Conservation (phyloP, 30 jellyfish, hydroid and myxozoan genomes). For the Nemopilema nomurai region DNA sequence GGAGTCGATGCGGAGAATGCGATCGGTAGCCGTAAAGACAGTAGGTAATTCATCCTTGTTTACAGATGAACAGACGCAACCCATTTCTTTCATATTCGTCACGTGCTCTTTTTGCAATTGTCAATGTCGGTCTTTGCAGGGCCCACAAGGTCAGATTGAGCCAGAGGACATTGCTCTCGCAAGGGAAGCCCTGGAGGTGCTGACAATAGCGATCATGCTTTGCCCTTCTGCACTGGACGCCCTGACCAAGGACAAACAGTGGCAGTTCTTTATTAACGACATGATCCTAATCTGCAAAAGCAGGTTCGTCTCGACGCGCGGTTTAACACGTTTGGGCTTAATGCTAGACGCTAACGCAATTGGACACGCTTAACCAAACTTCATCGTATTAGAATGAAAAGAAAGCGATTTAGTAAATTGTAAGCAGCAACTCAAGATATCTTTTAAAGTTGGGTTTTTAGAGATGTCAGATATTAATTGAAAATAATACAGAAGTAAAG, state of each 20-base stretch:
- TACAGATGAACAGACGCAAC: no score
- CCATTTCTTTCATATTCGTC: not conserved
- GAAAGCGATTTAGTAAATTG: no score
- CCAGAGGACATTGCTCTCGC: conserved; percentile 79
- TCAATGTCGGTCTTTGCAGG: conserved; percentile 4
- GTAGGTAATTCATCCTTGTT: no score
- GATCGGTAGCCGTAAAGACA: no score
- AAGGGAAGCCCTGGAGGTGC: conserved; percentile 90
- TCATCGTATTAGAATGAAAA: no score
- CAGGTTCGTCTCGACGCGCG: conserved; percentile 44
- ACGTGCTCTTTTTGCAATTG: not conserved
- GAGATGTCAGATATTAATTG: no score
- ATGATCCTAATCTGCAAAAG: conserved; percentile 70
- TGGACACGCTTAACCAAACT: no score
- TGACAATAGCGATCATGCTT: conserved; percentile 86
- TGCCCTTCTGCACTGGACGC: conserved; percentile 81
- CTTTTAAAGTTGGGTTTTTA: no score
- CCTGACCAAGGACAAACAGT: conserved; percentile 64
- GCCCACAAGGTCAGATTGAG: conserved; percentile 23
- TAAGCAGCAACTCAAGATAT: no score
- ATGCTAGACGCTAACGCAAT: no score
- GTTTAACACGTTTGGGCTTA: not conserved
- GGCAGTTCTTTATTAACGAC: conserved; percentile 87
- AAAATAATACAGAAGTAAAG: no score
- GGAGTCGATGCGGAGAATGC: no score